Base-by-base conservation (phyloP, 2,797 vertebrate species). In the Oophaga sylvatica region DNA sequence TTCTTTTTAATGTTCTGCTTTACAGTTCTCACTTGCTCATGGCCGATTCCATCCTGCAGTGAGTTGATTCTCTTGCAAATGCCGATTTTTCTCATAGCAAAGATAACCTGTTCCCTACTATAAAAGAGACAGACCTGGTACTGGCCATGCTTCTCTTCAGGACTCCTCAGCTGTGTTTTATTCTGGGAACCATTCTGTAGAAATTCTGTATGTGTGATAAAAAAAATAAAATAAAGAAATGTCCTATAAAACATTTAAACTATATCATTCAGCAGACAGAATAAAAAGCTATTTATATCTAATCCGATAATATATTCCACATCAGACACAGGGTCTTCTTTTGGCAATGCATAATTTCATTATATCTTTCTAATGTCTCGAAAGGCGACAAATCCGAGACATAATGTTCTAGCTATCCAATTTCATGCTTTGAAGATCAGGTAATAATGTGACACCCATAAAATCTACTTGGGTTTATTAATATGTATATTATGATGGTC, bases 341-440 rank as follows among this genome's bases (percentile, higher is more conserved):
- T 80, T 84, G 31, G 13, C 53, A 35, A n/a, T 45, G 62, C 63
- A 65, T 85, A 75, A 85, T 85, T 81, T 85, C 57, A 67, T 85
- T 84, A 63, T 76, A 76, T 81, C 68, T n/a, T 83, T 29, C 73
- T 79, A 76, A 85, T 29, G 77, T 59, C 65, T 80, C 83, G 35
- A 80, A 83, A 80, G 45, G 45, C 70, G 17, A 73, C 82, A 88
- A 88, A 53, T 84, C 48, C n/a, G 53, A 53, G 75, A 85, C 68
- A 45, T 85, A 85, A 81, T 88, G 87, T 85, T 86, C 79, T 31
- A 70, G 78, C 79, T 60, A 86, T 89, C 77, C 79, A 86, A 86
- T 89, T 89, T 89, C 87, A 86, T 89, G 84, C 84, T 89, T 89
- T 86, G 79, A 56, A 86, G 70, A 86, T 89, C 79, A 68, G 83